Conservation (phyloP, 2,113 vertebrate species). For the Cariama cristata region DNA sequence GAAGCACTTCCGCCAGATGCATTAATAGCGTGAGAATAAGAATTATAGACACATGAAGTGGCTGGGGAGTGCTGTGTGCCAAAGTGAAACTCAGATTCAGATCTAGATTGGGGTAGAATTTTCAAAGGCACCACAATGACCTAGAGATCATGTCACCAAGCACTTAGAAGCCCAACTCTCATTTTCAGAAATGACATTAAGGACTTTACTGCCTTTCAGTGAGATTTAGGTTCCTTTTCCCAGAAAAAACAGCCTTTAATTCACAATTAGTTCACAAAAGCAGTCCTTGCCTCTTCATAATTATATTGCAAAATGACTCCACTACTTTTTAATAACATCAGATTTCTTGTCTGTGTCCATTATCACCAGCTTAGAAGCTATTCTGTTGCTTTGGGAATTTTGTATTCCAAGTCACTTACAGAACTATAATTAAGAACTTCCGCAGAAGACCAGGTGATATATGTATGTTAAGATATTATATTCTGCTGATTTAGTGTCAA, state of each 20-base stretch:
- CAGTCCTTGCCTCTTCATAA: conserved; percentile 5
- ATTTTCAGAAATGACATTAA: background rate
- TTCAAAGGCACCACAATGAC: background rate
- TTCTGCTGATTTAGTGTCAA: conserved; percentile 24
- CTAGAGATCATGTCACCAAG: background rate
- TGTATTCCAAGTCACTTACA: conserved; percentile 38
- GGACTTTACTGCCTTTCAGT: background rate
- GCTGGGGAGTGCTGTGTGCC: background rate
- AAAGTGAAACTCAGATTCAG: background rate
- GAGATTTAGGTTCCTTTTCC: background rate
- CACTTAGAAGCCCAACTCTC: background rate
- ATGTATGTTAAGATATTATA: conserved; percentile 13
- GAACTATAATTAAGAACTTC: conserved; percentile 56
- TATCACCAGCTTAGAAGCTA: conserved; percentile 45
- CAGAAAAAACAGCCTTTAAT: background rate
- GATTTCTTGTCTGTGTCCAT: conserved; percentile 57
- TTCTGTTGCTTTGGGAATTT: conserved; percentile 60
- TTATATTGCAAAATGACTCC: conserved; percentile 36
- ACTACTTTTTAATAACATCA: conserved; percentile 52
- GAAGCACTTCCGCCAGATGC: background rate
- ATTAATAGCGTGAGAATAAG: background rate
- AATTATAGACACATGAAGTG: background rate
- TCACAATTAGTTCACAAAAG: conserved; percentile 32
- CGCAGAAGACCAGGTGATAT: conserved; percentile 9
- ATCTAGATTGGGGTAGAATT: background rate